Evolutionary conservation across 2,888 invertebrate species (phyloP), one percentile per base, ranked within the genome.

Genomic region (Nymphalis urticae): DNA sequence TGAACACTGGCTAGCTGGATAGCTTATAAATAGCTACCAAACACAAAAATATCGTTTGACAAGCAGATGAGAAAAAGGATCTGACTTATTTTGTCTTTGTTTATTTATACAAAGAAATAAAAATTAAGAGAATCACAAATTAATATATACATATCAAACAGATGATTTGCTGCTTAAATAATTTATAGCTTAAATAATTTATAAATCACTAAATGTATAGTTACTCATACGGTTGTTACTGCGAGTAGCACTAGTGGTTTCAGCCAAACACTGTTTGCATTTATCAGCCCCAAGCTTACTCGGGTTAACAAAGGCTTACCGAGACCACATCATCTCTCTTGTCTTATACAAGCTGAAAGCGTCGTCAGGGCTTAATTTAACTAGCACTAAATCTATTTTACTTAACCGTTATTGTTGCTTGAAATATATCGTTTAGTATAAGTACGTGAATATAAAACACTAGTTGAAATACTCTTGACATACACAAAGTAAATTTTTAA

Each of bases 271-370:
- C 48, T 62, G 66, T 62, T 62, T 56, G 56, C 56, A 66, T 72
- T 72, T 69, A 69, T 66, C 63, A 59, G 62, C 70, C 58, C 53
- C 66, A 62, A 68, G 72, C 66, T 71, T 66, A 58, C 64, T 51
- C 50, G 66, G 64, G 51, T 64, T 70, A 66, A 64, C 71, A 70
- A 71, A 64, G 68, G 71, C 71, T 72, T 69, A 72, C 66, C 64
- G 59, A 54, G 64, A 71, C 72, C 70, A 62, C 69, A 69, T 64
- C 68, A 68, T 65, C 67, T 66, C 65, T 61, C 64, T 64, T 64
- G 61, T 69, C 68, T 64, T 69, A 54, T 64, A 68, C 64, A 64
- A 64, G 48, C 68, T 68, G 63, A 64, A 64, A 53, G 59, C 47
- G 62, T 65, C 48, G 62, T 58, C 47, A 66, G 62, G 17, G 62